Evolutionary conservation across 2,113 vertebrate genomes (phyloP).

Genomic region (Cichladusa arquata): DNA sequence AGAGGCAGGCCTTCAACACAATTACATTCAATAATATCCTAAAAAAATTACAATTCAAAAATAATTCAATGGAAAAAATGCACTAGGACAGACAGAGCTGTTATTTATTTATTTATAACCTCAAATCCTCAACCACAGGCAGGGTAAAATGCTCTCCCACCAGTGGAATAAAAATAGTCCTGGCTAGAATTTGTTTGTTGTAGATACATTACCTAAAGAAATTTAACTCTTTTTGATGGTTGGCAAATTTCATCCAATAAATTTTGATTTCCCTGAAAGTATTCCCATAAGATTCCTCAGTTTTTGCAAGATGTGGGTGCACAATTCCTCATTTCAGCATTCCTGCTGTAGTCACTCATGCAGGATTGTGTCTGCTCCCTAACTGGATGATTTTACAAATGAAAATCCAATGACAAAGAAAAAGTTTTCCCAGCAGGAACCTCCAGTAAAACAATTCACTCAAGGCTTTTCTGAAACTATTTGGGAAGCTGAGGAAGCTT

Average conservation of each 20-base stretch:
- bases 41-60: slow-evolving; percentile 28
- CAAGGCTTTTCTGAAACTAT: background rate
- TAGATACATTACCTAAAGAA: slow-evolving; percentile 23
- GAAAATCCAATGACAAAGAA: background rate
- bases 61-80: slow-evolving; percentile 64
- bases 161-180: slow-evolving; percentile 20
- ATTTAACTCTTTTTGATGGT: background rate
- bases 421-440: background rate
- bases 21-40: slow-evolving; percentile 42
- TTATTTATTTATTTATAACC: slow-evolving; percentile 60
- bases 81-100: slow-evolving; percentile 5
- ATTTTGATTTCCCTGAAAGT: background rate
- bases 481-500: background rate
- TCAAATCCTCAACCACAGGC: slow-evolving; percentile 42
- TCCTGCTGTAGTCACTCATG: background rate
- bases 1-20: slow-evolving; percentile 30
- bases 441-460: slow-evolving; percentile 20
- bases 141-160: slow-evolving; percentile 20
- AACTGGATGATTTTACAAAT: background rate
- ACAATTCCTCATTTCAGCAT: background rate
- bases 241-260: background rate
- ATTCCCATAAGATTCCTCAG: background rate
- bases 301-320: background rate
- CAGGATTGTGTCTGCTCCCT: background rate
- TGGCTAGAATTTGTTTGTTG: background rate